A percentile compares a stretch with the other conserved stretches of the same genome.
phyloP scores from a whole-genome alignment of 2,797 vertebrate genomes.

The Anisognathus igniventris region DNA sequence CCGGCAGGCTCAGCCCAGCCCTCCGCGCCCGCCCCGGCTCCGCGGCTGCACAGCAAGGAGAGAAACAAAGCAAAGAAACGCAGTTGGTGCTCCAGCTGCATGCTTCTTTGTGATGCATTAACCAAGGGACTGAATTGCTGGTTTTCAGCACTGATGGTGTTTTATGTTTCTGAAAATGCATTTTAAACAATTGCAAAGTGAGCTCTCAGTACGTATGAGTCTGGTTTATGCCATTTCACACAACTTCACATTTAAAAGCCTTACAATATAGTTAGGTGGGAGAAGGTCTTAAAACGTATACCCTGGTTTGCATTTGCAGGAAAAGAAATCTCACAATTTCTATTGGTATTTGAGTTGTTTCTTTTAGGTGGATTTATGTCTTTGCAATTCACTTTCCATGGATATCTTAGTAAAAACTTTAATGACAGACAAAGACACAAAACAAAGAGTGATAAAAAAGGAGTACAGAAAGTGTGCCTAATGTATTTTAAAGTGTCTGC shows the following conservation, averaged over 20 bases:
- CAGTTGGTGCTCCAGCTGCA: background rate
- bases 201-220: accelerated
- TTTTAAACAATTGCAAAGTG: background rate
- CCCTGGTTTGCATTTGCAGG: background rate
- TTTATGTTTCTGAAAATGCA: background rate
- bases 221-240: background rate
- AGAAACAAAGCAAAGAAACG: background rate
- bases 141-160: background rate
- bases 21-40: background rate
- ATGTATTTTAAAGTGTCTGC: background rate
- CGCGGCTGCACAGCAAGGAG: background rate
- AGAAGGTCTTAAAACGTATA: background rate
- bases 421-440: background rate
- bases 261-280: background rate
- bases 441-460: background rate
- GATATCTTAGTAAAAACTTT: background rate
- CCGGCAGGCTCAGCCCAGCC: accelerated
- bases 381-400: background rate
- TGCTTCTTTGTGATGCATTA: background rate
- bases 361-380: background rate
- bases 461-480: background rate
- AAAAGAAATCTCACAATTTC: background rate
- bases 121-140: background rate
- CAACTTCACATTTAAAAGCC: background rate
- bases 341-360: background rate